phyloP scores from a whole-genome alignment of 1,140 invertebrate genomes.

The Centruroides sculpturatus region DNA sequence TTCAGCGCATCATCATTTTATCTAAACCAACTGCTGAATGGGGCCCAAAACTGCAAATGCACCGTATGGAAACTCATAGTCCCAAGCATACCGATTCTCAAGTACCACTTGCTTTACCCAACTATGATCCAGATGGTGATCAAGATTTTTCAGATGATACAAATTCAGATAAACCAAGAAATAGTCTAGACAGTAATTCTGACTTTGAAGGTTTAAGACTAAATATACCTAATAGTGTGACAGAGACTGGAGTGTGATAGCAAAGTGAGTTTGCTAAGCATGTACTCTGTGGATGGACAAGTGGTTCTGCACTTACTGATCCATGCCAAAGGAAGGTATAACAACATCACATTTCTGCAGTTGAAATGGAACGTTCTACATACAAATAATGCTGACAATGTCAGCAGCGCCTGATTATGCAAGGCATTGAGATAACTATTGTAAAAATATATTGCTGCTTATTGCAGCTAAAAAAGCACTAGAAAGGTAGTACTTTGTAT shows the following conservation, averaged over 20 bases:
- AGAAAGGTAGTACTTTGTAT: too few relatives aligned
- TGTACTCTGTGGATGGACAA: too few relatives aligned
- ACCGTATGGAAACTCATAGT: slow-evolving; percentile 20
- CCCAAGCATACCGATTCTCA: slow-evolving; percentile 22
- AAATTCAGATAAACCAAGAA: slow-evolving; percentile 1
- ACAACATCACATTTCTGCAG: too few relatives aligned
- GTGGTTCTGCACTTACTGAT: too few relatives aligned
- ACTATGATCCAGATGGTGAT: slow-evolving; percentile 17
- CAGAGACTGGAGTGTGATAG: slow-evolving; percentile 12
- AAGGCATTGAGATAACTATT: too few relatives aligned
- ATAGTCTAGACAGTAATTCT: slow-evolving; percentile 5
- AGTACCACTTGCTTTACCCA: slow-evolving; percentile 19
- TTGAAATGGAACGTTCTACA: too few relatives aligned
- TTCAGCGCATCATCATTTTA: slow-evolving; percentile 38
- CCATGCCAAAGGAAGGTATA: too few relatives aligned
- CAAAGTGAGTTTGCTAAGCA: too few relatives aligned
- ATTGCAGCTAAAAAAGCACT: too few relatives aligned
- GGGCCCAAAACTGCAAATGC: slow-evolving; percentile 36
- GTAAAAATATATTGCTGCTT: too few relatives aligned
- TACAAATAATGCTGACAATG: too few relatives aligned
- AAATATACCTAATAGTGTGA: slow-evolving; percentile 6
- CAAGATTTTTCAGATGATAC: slow-evolving; percentile 10
- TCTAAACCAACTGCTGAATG: slow-evolving; percentile 47
- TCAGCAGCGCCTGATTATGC: too few relatives aligned
- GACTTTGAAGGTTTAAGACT: slow-evolving; percentile 13